Base-by-base conservation (phyloP, 2,113 vertebrate genomes). In the Madoqua kirkii region DNA sequence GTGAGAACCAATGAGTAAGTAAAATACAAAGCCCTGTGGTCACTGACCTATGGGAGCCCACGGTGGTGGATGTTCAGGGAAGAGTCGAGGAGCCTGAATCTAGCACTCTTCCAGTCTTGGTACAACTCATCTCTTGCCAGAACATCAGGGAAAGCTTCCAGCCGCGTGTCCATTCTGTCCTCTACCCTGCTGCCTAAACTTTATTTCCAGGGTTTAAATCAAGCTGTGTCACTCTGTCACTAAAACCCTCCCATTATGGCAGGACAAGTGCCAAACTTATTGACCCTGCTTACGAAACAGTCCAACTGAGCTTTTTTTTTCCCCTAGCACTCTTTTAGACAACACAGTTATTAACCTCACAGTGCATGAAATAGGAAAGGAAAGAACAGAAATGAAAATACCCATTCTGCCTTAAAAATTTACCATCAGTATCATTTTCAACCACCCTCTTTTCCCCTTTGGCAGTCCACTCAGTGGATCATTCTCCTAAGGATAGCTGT, bases 401-500 rank as follows among this genome's bases (percentile, higher is more conserved):
- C 25, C 60, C 23, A 71, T 25, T 78, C 82, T 93, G 64, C 78
- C 48, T 96, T 88, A 81, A 81, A 57, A 90, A n/a, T 64, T 71
- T 55, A 50, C 54, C 45, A 19, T 83, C 36, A 74, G 29, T 55
- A 87, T 92, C 43, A 82, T 85, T 84, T 90, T 87, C 52, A 33
- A 29, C 31, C 27, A 79, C 23, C 78, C 79, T 71, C 21, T 57
- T 71, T 87, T 48, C 13, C 52, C 82, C 27, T 92, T 54, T 85
- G 79, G 54, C 83, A 57, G 67, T 95, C 64, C 96, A n/a, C 60
- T 82, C 87, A 62, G 8, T 74, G 83, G 82, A 40, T 93, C 78
- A 59, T 96, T 94, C 94, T 93, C 89, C 83, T 91, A 94, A 96
- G 78, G 93, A 97, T 54, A 78, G 76, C 91, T 62, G 36, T 62